phyloP scores from a whole-genome alignment of 2,888 invertebrate genomes.

The Rapana venosa region DNA sequence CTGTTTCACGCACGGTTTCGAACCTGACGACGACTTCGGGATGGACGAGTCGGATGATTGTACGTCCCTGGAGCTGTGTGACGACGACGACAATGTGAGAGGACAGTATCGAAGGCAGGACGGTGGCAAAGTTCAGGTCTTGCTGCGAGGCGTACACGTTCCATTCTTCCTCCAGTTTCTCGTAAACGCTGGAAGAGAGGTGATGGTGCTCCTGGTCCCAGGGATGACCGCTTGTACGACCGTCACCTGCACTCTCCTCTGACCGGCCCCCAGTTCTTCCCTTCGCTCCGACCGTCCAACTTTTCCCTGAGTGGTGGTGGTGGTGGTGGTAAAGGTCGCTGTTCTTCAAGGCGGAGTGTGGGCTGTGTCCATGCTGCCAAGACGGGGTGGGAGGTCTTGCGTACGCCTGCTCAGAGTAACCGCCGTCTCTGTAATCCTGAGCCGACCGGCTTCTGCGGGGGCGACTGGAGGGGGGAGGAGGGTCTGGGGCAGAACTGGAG shows the following conservation, averaged over 20 bases:
- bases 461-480: too few relatives aligned
- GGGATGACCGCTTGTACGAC: neutral
- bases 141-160: constrained; percentile 16
- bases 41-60: neutral
- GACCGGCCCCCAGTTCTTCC: too few relatives aligned
- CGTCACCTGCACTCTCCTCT: neutral
- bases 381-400: too few relatives aligned
- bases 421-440: too few relatives aligned
- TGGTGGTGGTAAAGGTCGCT: neutral
- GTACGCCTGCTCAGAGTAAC: too few relatives aligned
- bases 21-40: neutral
- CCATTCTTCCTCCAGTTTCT: constrained; percentile 17
- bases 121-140: neutral
- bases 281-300: too few relatives aligned
- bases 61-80: neutral
- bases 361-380: too few relatives aligned
- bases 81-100: neutral
- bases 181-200: neutral
- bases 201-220: neutral
- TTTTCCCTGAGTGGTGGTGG: too few relatives aligned
- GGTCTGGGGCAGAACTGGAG: too few relatives aligned
- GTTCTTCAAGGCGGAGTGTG: neutral
- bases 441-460: too few relatives aligned
- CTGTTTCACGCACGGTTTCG: neutral
- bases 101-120: neutral